Evolutionary conservation across 2,888 invertebrate species (phyloP).

Genomic region (Eretmocerus hayati): DNA sequence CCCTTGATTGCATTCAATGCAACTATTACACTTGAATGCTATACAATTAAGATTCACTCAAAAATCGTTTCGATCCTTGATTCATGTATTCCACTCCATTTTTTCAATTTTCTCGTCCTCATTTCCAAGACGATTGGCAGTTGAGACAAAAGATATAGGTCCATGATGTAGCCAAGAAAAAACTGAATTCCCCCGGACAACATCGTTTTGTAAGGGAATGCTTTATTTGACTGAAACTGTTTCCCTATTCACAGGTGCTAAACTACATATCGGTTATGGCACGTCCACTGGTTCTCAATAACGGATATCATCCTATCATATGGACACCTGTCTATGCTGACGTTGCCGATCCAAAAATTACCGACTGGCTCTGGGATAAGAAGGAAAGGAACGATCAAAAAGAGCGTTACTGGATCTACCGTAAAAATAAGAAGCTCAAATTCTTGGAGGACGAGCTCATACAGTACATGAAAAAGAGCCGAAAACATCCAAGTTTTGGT

Average conservation of each 20-base stretch:
- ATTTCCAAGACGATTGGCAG: too few relatives aligned
- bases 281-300: constrained; percentile 82
- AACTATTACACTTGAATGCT: too few relatives aligned
- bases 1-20: too few relatives aligned
- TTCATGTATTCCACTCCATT: too few relatives aligned
- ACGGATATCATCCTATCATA: constrained; percentile 79
- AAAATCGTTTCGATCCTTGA: too few relatives aligned
- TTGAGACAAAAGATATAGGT: too few relatives aligned
- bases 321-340: constrained; percentile 98
- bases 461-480: constrained; percentile 52
- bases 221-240: too few relatives aligned
- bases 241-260: constrained; percentile 49
- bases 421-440: constrained; percentile 55
- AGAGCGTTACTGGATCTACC: constrained; percentile 63
- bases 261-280: constrained; percentile 97
- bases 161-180: too few relatives aligned
- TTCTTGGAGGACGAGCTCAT: constrained; percentile 60
- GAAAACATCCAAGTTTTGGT: constrained; percentile 36
- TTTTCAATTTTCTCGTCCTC: too few relatives aligned
- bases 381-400: constrained; percentile 74
- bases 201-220: too few relatives aligned
- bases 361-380: constrained; percentile 84
- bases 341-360: constrained; percentile 82
- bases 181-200: too few relatives aligned
- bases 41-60: too few relatives aligned